Base-by-base conservation (phyloP, 2,888 invertebrate genomes). In the Stenodera caucasica region DNA sequence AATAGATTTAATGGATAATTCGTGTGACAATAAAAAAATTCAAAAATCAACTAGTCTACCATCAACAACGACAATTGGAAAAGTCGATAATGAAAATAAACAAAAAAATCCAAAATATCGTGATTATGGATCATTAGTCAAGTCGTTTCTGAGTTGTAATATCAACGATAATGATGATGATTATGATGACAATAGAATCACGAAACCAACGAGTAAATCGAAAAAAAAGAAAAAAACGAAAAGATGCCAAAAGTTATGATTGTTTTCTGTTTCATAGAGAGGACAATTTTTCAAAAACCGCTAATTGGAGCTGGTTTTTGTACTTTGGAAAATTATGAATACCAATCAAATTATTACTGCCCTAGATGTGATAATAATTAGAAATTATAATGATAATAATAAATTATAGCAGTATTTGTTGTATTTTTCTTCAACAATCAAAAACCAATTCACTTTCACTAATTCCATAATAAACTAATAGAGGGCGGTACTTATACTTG, bases 211-310 rank as follows among this genome's bases (percentile, higher is more conserved):
- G 58, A 66, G 64, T 68, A 60, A 37, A 74, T 45, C 23, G 7
- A 72, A 60, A 75, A 78, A 77, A 62, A 77, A 77, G 59, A 77
- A 76, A 63, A 73, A 71, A 53, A 75, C 72, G 57, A 69, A 78
- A 75, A 64, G 77, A 77, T 64, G 72, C 73, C 40, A 78, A 74
- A 66, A 72, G 71, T 55, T 18, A 9, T 18, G 21, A 21, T 40
- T 9, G 8, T 40, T 40, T 14, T 40, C 3, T 18, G 6, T 40
- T 18, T n/a, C n/a, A n/a, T n/a, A n/a, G n/a, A n/a, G n/a, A n/a
- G n/a, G n/a, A n/a, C n/a, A n/a, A n/a, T n/a, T n/a, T n/a, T n/a
- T n/a, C n/a, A n/a, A n/a, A n/a, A n/a, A n/a, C n/a, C n/a, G n/a
- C n/a, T n/a, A n/a, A n/a, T n/a, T n/a, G n/a, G n/a, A 26, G 3